Conservation (phyloP, 1,140 invertebrate genomes). For the Caerostris darwini region DNA sequence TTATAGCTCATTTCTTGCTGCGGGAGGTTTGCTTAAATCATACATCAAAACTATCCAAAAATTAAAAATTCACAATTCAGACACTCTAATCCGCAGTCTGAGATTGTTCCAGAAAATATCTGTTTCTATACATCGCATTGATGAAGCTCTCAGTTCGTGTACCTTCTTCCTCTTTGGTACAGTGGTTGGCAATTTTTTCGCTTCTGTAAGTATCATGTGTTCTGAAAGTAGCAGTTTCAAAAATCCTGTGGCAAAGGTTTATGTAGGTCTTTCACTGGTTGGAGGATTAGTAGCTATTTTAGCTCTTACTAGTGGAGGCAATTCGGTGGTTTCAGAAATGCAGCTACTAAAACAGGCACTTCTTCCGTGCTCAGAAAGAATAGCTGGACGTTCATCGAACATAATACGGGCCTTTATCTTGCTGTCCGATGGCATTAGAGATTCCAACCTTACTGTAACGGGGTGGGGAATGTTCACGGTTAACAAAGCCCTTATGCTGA, state of each 20-base stretch:
- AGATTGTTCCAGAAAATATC: conserved; percentile 3
- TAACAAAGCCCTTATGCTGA: conserved; percentile 34
- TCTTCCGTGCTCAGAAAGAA: neutral
- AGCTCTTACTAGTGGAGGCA: neutral
- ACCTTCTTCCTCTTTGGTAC: conserved; percentile 8
- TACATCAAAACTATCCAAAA: neutral
- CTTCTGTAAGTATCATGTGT: conserved; percentile 14
- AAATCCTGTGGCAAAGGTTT: neutral
- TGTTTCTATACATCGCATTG: neutral
- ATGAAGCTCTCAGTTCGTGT: neutral
- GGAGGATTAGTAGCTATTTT: neutral
- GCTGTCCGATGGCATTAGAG: neutral
- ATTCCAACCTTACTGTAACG: conserved; percentile 5
- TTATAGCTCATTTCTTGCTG: neutral
- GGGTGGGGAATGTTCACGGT: conserved; percentile 45
- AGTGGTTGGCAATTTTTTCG: conserved; percentile 15
- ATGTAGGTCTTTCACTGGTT: neutral
- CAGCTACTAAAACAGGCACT: neutral
- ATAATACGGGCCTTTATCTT: neutral
- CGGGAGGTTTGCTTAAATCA: neutral
- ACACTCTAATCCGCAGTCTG: neutral
- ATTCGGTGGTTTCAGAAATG: neutral
- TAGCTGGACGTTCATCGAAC: neutral
- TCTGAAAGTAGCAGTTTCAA: neutral
- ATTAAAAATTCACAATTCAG: neutral